Evolutionary conservation across 2,113 vertebrate species (phyloP).

Genomic region (Mormoops blainvillei): DNA sequence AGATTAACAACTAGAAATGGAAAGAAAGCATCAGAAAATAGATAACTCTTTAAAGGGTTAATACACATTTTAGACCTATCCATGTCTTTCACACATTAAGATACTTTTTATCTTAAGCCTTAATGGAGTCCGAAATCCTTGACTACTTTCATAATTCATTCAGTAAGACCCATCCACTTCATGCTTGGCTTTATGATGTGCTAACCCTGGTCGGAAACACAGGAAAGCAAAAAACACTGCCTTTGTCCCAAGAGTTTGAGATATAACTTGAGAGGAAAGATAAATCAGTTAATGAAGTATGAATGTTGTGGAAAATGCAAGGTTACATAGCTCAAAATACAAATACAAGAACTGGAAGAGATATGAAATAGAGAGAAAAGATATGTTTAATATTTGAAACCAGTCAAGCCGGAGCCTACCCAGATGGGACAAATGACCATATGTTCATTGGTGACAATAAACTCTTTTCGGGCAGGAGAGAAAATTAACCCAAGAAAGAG

Average conservation of each 20-base stretch:
- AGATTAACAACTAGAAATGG: neutral
- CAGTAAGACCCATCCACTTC: neutral
- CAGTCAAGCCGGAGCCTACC: neutral
- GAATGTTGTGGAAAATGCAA: neutral
- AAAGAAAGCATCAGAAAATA: neutral
- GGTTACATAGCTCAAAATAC: neutral
- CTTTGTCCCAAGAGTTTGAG: neutral
- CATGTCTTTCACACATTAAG: neutral
- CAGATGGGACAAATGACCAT: neutral
- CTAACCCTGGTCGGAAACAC: neutral
- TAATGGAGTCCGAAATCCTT: neutral
- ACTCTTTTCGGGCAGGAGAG: neutral
- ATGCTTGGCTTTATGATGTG: neutral
- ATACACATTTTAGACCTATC: neutral
- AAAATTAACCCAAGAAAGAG: neutral
- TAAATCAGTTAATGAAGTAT: neutral
- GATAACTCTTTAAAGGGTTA: neutral
- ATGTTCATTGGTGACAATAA: neutral
- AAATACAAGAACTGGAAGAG: neutral
- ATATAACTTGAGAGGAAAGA: neutral
- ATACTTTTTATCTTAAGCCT: neutral
- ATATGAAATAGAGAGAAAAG: neutral
- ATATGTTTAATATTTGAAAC: neutral
- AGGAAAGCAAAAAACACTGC: neutral
- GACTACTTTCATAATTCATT: neutral